Evolutionary conservation across 2,113 vertebrate genomes (phyloP), one percentile per base, ranked within the genome.

Genomic region (Spermophilus dauricus): DNA sequence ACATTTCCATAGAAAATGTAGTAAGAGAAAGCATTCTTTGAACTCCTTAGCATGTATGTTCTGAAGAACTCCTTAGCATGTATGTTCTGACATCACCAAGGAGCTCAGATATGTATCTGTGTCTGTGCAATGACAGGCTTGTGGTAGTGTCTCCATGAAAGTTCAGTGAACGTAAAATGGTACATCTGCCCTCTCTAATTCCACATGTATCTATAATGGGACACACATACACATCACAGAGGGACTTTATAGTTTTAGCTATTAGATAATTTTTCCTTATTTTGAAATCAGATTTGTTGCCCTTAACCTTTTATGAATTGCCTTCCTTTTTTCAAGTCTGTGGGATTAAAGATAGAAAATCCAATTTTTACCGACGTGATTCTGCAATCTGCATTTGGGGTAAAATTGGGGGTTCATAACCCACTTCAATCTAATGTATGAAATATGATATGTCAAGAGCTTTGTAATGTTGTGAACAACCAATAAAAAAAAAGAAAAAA

Each of bases 281-380:
- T 67, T 87, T 65, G 42, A 90, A 32, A 85, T 77, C 1, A 70
- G 39, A 20, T 78, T 22, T 69, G 2, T 86, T 9, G 81, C 30
- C 48, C 2, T 86, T 11, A 82, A 92, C 89, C 12, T 67, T 94
- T 77, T 76, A 65, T 30, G 12, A 88, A 0, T 53, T 93, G 20
- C 22, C 45, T 45, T 45, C 10, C 26, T 96, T 86, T 53, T 45
- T 89, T 96, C 28, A 93, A 91, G 32, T 1, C 8, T 18, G 37
- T 89, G 30, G 32, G 48, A 89, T 88, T 67, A 89, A 69, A 93
- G 32, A 61, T 48, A 92, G 45, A 91, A 92, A 96, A 75, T 48
- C 18, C 20, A 48, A 83, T 37, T 8, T 88, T 89, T 96, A n/a
- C n/a, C n/a, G n/a, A n/a, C n/a, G n/a, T n/a, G n/a, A n/a, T n/a